Evolutionary conservation across 2,113 vertebrate species (phyloP).

Genomic region (Pelobates fuscus): DNA sequence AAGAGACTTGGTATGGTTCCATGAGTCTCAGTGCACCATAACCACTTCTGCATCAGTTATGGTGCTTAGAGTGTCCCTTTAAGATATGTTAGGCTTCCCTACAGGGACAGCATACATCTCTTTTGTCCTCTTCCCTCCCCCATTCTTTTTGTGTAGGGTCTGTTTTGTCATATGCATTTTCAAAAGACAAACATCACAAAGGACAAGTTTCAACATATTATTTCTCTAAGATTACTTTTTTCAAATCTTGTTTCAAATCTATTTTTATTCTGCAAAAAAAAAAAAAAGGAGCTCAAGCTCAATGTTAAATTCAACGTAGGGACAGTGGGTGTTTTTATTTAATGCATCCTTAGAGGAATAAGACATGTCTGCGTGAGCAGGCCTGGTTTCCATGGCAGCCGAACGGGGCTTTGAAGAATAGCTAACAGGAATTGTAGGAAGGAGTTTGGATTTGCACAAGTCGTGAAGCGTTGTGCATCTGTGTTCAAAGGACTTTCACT

Average conservation of each 20-base stretch:
- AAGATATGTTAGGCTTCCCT: not conserved
- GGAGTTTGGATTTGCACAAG: not conserved
- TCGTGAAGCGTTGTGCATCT: not conserved
- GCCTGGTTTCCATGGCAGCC: slow-evolving; percentile 63
- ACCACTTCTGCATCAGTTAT: too few relatives aligned
- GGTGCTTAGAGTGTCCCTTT: too few relatives aligned
- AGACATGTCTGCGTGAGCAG: slow-evolving; percentile 57
- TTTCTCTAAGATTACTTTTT: slow-evolving; percentile 33
- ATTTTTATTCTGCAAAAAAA: slow-evolving; percentile 1
- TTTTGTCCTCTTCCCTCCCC: slow-evolving; percentile 2
- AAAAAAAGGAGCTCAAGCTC: not conserved
- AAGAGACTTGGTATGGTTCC: too few relatives aligned
- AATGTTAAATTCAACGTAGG: slow-evolving; percentile 10
- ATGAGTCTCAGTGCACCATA: too few relatives aligned
- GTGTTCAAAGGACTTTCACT: not conserved
- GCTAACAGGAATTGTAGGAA: slow-evolving; percentile 41
- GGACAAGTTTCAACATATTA: slow-evolving; percentile 44
- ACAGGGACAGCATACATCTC: not conserved
- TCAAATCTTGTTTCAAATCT: not conserved
- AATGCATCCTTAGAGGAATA: slow-evolving; percentile 52
- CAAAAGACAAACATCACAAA: not conserved
- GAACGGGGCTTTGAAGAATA: slow-evolving; percentile 52
- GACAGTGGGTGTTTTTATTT: slow-evolving; percentile 50
- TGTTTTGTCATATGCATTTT: slow-evolving; percentile 46
- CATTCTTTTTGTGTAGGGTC: not conserved